phyloP scores from a whole-genome alignment of 1,140 invertebrate genomes.

The Tetragnatha versicolor region DNA sequence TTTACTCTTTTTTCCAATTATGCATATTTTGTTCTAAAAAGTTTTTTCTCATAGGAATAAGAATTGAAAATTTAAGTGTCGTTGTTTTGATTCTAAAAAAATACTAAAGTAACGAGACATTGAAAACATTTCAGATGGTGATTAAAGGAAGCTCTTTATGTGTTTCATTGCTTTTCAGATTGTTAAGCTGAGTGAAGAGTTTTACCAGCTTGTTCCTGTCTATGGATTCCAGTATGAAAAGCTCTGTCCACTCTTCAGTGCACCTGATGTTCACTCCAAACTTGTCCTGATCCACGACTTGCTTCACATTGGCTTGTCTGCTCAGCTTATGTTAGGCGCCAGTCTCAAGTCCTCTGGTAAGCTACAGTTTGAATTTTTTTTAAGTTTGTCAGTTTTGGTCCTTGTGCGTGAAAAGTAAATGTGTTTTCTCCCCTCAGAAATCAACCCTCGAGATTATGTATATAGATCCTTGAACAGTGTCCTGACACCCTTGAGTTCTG shows the following conservation, averaged over 20 bases:
- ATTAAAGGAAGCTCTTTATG: background rate
- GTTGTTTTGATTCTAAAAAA: background rate
- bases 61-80: no score
- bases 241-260: conserved; percentile 62
- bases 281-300: conserved; percentile 62
- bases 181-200: conserved; percentile 65
- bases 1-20: background rate
- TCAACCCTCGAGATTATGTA: conserved; percentile 67
- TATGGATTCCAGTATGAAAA: conserved; percentile 64
- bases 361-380: background rate
- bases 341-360: conserved; percentile 60
- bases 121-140: background rate
- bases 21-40: background rate
- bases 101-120: background rate
- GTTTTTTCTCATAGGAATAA: no score
- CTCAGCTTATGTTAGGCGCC: conserved; percentile 64
- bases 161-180: conserved; percentile 60
- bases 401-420: background rate
- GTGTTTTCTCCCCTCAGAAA: conserved; percentile 58
- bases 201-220: conserved; percentile 66
- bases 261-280: conserved; percentile 60
- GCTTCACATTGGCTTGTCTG: conserved; percentile 64
- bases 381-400: background rate
- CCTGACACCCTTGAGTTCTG: conserved; percentile 61
- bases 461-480: conserved; percentile 64